These are phyloP conservation scores for Porphyrio hochstetteri DNA, from an alignment of 2,113 vertebrate species.

Conservation along the genomic window DNA sequence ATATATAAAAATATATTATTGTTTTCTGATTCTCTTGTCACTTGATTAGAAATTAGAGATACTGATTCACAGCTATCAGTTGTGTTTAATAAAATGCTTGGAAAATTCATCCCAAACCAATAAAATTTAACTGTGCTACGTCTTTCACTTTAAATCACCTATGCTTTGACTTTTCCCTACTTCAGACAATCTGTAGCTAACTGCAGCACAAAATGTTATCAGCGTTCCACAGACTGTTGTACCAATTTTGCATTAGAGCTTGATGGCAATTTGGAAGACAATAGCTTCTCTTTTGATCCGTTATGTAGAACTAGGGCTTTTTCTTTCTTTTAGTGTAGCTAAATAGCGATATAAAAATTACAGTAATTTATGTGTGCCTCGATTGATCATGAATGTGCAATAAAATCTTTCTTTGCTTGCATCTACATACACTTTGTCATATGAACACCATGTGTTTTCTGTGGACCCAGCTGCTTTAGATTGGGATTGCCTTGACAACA, in stretches of 20 bases:
- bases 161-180: not conserved
- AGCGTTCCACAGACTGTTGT: constrained; percentile 54
- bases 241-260: constrained; percentile 44
- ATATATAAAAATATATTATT: not conserved
- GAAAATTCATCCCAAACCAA: not conserved
- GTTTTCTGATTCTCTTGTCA: not conserved
- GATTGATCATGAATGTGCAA: constrained; percentile 19
- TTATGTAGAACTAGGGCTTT: constrained; percentile 27
- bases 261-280: constrained; percentile 55
- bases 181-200: constrained; percentile 27
- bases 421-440: not conserved
- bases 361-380: constrained; percentile 28
- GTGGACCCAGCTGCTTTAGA: constrained; percentile 34
- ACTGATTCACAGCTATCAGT: not conserved
- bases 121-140: not conserved
- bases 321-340: constrained; percentile 42
- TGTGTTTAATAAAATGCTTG: not conserved
- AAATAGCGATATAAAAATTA: constrained; percentile 18
- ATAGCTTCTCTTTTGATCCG: constrained; percentile 56
- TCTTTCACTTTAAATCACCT: constrained; percentile 14
- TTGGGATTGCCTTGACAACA: constrained; percentile 35
- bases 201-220: constrained; percentile 58
- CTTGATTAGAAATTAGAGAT: not conserved
- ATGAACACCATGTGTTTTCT: constrained; percentile 29
- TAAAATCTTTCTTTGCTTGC: constrained; percentile 19